These are phyloP conservation scores for Agrenia bidenticulata DNA, from an alignment of 2,888 invertebrate genomes.

Conservation along the genomic window DNA sequence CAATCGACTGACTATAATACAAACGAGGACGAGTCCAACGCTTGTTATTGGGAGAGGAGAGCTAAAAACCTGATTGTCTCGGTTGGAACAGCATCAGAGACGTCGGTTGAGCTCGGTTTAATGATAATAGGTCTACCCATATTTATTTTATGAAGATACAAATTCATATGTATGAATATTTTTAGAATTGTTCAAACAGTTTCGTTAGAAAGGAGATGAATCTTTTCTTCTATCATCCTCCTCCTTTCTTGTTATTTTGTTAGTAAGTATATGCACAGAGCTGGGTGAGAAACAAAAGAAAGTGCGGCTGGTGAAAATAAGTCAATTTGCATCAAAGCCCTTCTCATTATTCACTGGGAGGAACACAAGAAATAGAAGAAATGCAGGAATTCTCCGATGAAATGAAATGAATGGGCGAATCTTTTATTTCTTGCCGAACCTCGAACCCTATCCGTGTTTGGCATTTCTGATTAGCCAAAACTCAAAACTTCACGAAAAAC, in stretches of 20 bases:
- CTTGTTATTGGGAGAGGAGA: too few relatives aligned
- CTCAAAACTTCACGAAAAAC: constrained; percentile 3
- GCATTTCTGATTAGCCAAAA: constrained; percentile 38
- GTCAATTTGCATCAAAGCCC: constrained; percentile 37
- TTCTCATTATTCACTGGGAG: constrained; percentile 24
- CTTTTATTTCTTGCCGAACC: background rate
- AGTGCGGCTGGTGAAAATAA: constrained; percentile 23
- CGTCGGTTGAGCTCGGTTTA: too few relatives aligned
- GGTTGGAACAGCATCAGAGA: too few relatives aligned
- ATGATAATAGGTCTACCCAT: background rate
- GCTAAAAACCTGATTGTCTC: too few relatives aligned
- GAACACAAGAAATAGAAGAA: constrained; percentile 28
- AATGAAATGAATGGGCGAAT: constrained; percentile 35
- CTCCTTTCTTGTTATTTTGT: too few relatives aligned
- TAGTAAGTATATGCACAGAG: too few relatives aligned
- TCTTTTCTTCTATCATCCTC: background rate
- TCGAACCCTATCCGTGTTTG: constrained; percentile 29
- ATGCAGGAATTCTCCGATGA: constrained; percentile 39
- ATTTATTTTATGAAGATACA: background rate
- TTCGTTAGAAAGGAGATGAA: constrained; percentile 4
- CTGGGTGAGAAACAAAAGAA: background rate
- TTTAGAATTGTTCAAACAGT: background rate
- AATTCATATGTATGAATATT: background rate
- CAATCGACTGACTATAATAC: too few relatives aligned
- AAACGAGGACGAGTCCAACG: too few relatives aligned